These are phyloP conservation scores for Podarcis siculus DNA, from an alignment of 2,797 vertebrate genomes.

Conservation along the genomic window DNA sequence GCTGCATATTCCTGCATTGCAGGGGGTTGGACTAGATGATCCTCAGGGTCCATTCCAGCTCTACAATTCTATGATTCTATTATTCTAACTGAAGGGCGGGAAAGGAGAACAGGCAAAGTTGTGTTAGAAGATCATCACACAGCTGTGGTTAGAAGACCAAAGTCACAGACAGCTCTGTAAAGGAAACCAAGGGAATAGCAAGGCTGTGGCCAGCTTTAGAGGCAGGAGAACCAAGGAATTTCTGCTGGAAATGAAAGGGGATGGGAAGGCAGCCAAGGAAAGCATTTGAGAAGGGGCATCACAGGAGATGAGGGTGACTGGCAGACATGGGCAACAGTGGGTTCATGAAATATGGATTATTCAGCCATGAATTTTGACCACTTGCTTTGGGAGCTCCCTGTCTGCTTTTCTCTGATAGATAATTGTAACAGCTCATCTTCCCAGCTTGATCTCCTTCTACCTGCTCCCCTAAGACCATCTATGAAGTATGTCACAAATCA, in stretches of 20 bases:
- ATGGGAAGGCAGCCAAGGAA: background rate
- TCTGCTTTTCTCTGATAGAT: background rate
- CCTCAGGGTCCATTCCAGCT: too few species aligned
- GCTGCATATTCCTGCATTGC: too few species aligned
- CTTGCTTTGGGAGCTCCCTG: too few species aligned
- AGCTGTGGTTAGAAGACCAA: background rate
- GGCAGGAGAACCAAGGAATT: background rate
- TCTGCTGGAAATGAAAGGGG: background rate
- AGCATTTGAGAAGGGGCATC: background rate
- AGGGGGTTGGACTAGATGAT: too few species aligned
- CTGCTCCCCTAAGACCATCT: background rate
- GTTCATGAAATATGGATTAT: background rate
- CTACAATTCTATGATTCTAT: too few species aligned
- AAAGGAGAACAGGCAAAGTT: background rate
- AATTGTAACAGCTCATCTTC: background rate
- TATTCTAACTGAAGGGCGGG: too few species aligned
- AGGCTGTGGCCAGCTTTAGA: background rate
- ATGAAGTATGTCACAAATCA: background rate
- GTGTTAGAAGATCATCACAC: too few species aligned
- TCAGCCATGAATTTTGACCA: background rate
- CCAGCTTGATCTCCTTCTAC: background rate
- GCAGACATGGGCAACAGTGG: background rate
- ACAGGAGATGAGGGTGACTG: background rate
- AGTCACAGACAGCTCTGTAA: too few species aligned
- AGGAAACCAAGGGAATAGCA: background rate